These are phyloP conservation scores for Salminus brasiliensis DNA, from an alignment of 2,113 vertebrate species.

Conservation along the genomic window DNA sequence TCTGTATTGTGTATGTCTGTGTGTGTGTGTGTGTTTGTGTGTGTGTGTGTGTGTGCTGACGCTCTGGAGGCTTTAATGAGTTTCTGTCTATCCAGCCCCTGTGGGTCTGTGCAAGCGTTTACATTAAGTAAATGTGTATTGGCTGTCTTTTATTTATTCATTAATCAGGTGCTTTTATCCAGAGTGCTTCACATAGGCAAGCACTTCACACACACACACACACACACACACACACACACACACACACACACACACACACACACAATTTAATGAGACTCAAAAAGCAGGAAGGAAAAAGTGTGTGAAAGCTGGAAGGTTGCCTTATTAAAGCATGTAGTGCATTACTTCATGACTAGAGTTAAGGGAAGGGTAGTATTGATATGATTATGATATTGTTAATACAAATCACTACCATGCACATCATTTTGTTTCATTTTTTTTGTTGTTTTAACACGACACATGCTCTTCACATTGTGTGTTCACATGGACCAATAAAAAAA, in stretches of 20 bases:
- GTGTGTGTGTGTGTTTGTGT: too few relatives aligned
- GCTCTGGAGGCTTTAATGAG: constrained; percentile 22
- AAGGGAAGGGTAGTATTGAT: too few relatives aligned
- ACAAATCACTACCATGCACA: too few relatives aligned
- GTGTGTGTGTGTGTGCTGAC: not conserved
- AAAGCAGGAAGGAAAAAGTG: too few relatives aligned
- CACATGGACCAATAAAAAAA: too few relatives aligned
- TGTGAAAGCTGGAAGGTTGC: too few relatives aligned
- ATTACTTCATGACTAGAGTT: too few relatives aligned
- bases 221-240: not conserved
- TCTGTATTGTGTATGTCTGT: not conserved
- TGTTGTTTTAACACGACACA: too few relatives aligned
- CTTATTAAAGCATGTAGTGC: too few relatives aligned
- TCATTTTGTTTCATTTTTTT: too few relatives aligned
- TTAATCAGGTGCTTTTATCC: constrained; percentile 50
- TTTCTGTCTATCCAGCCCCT: constrained; percentile 24
- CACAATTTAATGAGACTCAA: not conserved
- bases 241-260: not conserved
- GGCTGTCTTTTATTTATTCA: constrained; percentile 46
- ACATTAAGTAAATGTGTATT: constrained; percentile 43
- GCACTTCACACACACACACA: not conserved
- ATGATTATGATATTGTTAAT: too few relatives aligned
- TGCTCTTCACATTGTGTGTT: too few relatives aligned
- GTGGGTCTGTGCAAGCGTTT: constrained; percentile 12
- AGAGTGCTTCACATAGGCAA: constrained; percentile 15